Evolutionary conservation across 1,140 invertebrate species (phyloP).

Genomic region (Chymomyza costata): DNA sequence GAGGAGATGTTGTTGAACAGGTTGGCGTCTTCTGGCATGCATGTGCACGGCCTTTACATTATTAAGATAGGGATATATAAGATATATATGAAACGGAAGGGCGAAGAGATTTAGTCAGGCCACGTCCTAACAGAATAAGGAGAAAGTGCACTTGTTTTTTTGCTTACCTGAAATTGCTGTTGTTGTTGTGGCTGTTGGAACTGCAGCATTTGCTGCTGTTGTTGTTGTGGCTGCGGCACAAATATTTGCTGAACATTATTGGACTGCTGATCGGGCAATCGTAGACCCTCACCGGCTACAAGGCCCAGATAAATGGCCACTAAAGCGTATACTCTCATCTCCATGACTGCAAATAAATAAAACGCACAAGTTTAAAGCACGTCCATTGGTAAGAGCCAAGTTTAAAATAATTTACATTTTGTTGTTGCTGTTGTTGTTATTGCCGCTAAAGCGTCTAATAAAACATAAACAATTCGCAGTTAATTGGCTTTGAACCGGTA

Average conservation of each 20-base stretch:
- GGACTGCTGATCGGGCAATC: conserved; percentile 78
- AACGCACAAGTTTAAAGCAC: conserved; percentile 37
- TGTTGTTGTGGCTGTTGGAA: conserved; percentile 54
- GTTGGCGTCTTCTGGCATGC: too few relatives aligned
- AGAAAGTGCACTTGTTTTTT: too few relatives aligned
- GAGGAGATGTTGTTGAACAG: too few relatives aligned
- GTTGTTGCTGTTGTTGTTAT: conserved; percentile 3
- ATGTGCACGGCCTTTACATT: too few relatives aligned
- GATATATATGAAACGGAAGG: too few relatives aligned
- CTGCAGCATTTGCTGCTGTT: conserved; percentile 7
- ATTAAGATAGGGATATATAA: too few relatives aligned
- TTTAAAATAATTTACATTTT: neutral
- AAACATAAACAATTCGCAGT: conserved; percentile 17
- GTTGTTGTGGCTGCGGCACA: conserved; percentile 50
- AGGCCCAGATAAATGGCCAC: conserved; percentile 41
- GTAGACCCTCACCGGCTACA: conserved; percentile 77
- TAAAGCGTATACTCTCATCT: conserved; percentile 43
- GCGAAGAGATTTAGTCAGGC: too few relatives aligned
- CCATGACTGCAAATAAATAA: conserved; percentile 48
- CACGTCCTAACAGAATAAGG: too few relatives aligned
- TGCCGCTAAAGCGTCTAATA: neutral
- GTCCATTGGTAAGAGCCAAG: conserved; percentile 11
- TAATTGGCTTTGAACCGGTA: conserved; percentile 36
- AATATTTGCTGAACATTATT: conserved; percentile 63
- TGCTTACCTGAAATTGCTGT: too few relatives aligned